Evolutionary conservation across 1,140 invertebrate species (phyloP).

Genomic region (Danaus plexippus): DNA sequence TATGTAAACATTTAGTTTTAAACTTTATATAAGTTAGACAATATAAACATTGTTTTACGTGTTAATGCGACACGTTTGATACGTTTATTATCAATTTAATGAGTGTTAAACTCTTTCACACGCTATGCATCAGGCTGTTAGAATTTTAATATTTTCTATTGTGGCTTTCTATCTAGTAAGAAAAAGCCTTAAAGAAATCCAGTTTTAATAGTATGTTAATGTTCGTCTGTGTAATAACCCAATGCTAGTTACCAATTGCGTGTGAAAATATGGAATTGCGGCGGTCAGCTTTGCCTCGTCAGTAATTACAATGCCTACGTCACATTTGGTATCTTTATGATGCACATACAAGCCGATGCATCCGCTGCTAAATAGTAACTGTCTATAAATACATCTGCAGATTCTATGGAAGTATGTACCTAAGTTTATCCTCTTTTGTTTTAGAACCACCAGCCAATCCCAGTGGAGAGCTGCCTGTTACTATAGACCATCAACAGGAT

Average conservation of each 20-base stretch:
- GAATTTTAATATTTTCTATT: too few species aligned
- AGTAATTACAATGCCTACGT: slow-evolving; percentile 51
- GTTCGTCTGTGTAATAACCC: slow-evolving; percentile 9
- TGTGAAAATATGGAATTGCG: slow-evolving; percentile 56
- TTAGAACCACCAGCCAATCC: slow-evolving; percentile 56
- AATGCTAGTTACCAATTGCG: slow-evolving; percentile 40
- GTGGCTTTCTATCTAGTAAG: too few species aligned
- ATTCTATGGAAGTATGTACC: neutral
- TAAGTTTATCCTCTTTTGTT: slow-evolving; percentile 16
- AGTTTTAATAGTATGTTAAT: slow-evolving; percentile 28
- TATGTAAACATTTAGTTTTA: slow-evolving; percentile 18
- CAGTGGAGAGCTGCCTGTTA: slow-evolving; percentile 76
- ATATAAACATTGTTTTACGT: slow-evolving; percentile 1
- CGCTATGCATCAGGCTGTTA: too few species aligned
- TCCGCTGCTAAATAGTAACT: slow-evolving; percentile 17
- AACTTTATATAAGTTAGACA: slow-evolving; percentile 26
- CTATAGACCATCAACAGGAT: slow-evolving; percentile 82
- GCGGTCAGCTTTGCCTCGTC: slow-evolving; percentile 35
- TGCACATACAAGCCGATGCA: slow-evolving; percentile 35
- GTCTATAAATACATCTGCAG: slow-evolving; percentile 10
- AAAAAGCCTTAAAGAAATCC: slow-evolving; percentile 23
- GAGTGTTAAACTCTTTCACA: too few species aligned
- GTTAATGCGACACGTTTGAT: too few species aligned
- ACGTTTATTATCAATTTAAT: too few species aligned
- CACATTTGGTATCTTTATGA: slow-evolving; percentile 47